Evolutionary conservation across 2,888 invertebrate species (phyloP).

Genomic region (Antitype chi): DNA sequence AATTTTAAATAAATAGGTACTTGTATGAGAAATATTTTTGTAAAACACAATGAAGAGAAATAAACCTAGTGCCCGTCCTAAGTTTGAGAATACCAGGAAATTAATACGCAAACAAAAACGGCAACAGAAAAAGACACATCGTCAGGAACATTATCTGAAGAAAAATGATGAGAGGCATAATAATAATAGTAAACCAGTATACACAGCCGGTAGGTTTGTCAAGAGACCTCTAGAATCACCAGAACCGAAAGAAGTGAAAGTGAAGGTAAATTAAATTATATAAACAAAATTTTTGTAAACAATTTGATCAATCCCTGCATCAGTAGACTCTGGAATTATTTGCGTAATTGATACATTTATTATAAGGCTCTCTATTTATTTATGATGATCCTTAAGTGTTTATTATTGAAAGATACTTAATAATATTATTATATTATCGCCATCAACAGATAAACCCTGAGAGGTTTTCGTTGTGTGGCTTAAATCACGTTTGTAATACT

Average conservation of each 20-base stretch:
- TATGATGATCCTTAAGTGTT: background rate
- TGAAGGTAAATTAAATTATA: constrained; percentile 68
- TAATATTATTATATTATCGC: too few species aligned
- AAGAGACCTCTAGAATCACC: constrained; percentile 77
- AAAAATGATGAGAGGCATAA: constrained; percentile 73
- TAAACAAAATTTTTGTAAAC: constrained; percentile 6
- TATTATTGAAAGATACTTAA: background rate
- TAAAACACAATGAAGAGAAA: constrained; percentile 78
- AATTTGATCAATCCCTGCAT: background rate
- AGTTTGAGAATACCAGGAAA: constrained; percentile 90
- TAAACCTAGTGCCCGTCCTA: constrained; percentile 72
- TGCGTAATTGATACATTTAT: background rate
- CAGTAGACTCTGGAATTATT: background rate
- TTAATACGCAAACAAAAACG: constrained; percentile 93
- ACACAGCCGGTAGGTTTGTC: constrained; percentile 81
- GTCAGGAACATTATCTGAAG: constrained; percentile 84
- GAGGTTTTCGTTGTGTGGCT: too few species aligned
- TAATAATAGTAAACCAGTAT: constrained; percentile 50
- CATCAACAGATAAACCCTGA: too few species aligned
- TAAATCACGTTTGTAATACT: too few species aligned
- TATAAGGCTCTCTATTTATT: background rate
- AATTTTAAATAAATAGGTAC: background rate
- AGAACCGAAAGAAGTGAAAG: constrained; percentile 62
- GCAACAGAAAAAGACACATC: constrained; percentile 92
- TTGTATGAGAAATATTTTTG: background rate